phyloP scores from a whole-genome alignment of 2,113 vertebrate genomes.

The Salvelinus namaycush region DNA sequence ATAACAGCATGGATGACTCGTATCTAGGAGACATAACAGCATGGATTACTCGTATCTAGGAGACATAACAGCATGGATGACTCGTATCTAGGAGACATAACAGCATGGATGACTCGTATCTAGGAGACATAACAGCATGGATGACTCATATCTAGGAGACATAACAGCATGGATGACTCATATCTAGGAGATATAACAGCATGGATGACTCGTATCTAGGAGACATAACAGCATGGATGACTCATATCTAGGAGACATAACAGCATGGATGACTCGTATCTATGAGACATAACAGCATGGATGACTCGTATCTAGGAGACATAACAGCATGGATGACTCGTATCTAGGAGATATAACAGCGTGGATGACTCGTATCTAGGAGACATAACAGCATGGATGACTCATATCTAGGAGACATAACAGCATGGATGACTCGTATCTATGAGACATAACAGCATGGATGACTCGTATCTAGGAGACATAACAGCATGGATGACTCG shows the following conservation, averaged over 20 bases:
- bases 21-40: conserved; percentile 30
- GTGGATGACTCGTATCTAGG: conserved; percentile 19
- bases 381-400: conserved; percentile 16
- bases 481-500: conserved; percentile 19
- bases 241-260: conserved; percentile 33
- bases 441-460: conserved; percentile 18
- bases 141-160: conserved; percentile 26
- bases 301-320: conserved; percentile 25
- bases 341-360: conserved; percentile 30
- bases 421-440: conserved; percentile 23
- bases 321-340: conserved; percentile 20
- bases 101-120: too few species aligned
- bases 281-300: conserved; percentile 17
- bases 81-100: conserved; percentile 33
- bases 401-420: conserved; percentile 33
- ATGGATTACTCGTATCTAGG: too few species aligned
- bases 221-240: conserved; percentile 15
- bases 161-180: conserved; percentile 19
- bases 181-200: not conserved
- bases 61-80: conserved; percentile 31
- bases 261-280: conserved; percentile 22
- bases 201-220: conserved; percentile 20
- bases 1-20: too few species aligned
- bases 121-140: conserved; percentile 17
- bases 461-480: conserved; percentile 25